phyloP scores from a whole-genome alignment of 2,797 vertebrate genomes.

The Enteromius argenteus region DNA sequence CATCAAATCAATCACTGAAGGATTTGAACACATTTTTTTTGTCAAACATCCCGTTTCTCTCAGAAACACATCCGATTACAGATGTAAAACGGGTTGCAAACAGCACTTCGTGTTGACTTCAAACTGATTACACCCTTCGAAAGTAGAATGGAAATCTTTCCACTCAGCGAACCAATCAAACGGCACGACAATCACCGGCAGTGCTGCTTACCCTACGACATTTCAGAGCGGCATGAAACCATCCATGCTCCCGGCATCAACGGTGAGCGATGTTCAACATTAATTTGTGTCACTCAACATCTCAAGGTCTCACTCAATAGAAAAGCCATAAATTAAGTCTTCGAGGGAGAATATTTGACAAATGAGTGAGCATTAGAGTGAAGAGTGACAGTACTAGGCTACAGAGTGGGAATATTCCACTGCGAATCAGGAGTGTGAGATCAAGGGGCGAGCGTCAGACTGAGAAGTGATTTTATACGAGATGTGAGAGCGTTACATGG shows the following conservation, averaged over 20 bases:
- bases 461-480: slow-evolving; percentile 34
- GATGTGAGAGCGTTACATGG: slow-evolving; percentile 38
- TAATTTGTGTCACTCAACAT: slow-evolving; percentile 42
- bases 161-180: slow-evolving; percentile 23
- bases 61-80: neutral
- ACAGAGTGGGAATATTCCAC: slow-evolving; percentile 10
- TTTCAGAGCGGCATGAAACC: slow-evolving; percentile 21
- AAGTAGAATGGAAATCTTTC: neutral
- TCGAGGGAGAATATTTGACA: slow-evolving; percentile 31
- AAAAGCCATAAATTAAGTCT: slow-evolving; percentile 39
- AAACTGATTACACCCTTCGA: neutral
- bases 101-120: slow-evolving; percentile 1
- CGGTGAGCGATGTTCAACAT: slow-evolving; percentile 12
- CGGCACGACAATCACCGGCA: neutral
- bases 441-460: slow-evolving; percentile 44
- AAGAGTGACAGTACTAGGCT: slow-evolving; percentile 17
- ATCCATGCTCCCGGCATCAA: slow-evolving; percentile 13
- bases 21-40: neutral
- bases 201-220: slow-evolving; percentile 2
- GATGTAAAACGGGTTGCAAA: neutral
- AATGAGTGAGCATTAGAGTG: slow-evolving; percentile 39
- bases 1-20: neutral
- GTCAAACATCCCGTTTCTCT: neutral
- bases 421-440: slow-evolving; percentile 30
- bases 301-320: slow-evolving; percentile 33